Evolutionary conservation across 35 echinoderm and acorn worm species (phyloP).

Genomic region (Eucidaris tribuloides): DNA sequence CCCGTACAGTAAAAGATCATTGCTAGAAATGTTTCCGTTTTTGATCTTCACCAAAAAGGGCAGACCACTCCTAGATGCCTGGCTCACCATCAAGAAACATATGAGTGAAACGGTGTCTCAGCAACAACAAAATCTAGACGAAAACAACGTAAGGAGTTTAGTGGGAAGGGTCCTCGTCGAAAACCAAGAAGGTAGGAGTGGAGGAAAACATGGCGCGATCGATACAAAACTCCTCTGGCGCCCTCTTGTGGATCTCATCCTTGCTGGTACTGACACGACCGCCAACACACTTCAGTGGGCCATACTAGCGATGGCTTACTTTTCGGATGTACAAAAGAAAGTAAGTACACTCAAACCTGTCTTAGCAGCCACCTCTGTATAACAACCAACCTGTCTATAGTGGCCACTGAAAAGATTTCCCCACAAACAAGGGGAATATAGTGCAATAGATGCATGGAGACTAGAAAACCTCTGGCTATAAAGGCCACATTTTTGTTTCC

Average conservation of each 20-base stretch:
- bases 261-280: slow-evolving; percentile 35
- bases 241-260: not conserved
- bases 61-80: not conserved
- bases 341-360: too few relatives aligned
- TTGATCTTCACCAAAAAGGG: not conserved
- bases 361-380: too few relatives aligned
- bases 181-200: not conserved
- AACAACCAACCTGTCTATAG: too few relatives aligned
- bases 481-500: too few relatives aligned
- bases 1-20: too few relatives aligned
- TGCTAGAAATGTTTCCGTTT: too few relatives aligned
- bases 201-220: not conserved
- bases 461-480: too few relatives aligned
- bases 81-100: not conserved
- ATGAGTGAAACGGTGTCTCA: not conserved
- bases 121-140: not conserved
- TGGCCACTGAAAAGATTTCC: too few relatives aligned
- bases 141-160: not conserved
- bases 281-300: slow-evolving; percentile 15
- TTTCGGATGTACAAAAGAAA: slow-evolving; percentile 11
- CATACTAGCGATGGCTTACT: slow-evolving; percentile 10
- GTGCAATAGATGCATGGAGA: too few relatives aligned
- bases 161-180: not conserved
- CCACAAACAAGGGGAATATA: too few relatives aligned
- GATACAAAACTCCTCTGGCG: not conserved